Evolutionary conservation across 2,888 invertebrate species (phyloP).

Genomic region (Melikaiella ostensackeni): DNA sequence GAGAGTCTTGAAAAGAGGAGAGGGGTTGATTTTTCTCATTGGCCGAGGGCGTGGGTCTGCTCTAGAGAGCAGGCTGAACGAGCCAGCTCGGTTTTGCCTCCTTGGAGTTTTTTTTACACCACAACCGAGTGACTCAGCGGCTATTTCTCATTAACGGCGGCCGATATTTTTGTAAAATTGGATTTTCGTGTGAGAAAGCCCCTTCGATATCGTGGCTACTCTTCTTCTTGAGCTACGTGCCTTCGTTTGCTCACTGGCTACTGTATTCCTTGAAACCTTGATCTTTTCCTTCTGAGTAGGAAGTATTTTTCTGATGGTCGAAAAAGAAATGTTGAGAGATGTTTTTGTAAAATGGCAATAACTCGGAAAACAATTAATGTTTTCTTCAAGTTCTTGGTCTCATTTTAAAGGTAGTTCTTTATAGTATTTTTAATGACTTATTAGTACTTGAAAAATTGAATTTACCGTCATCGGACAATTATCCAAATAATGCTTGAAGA

Average conservation of each 20-base stretch:
- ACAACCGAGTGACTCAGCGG: constrained; percentile 74
- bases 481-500: no score
- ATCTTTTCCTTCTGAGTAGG: background rate
- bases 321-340: background rate
- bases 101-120: constrained; percentile 63
- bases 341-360: background rate
- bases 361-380: no score
- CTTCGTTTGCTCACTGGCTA: background rate
- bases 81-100: constrained; percentile 58
- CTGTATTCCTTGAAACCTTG: background rate
- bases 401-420: no score
- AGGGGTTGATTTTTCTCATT: constrained; percentile 70
- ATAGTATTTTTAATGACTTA: no score
- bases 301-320: background rate
- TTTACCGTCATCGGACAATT: no score
- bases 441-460: no score
- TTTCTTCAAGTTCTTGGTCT: no score
- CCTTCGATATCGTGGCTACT: background rate
- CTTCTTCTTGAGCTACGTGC: constrained; percentile 8
- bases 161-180: constrained; percentile 75
- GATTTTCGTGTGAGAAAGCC: constrained; percentile 33
- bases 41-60: constrained; percentile 66
- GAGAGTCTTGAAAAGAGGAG: constrained; percentile 35
- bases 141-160: constrained; percentile 74
- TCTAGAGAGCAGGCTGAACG: constrained; percentile 37